These are phyloP conservation scores for Aleiodes leptofemur DNA, from an alignment of 2,888 invertebrate genomes.

Conservation along the genomic window DNA sequence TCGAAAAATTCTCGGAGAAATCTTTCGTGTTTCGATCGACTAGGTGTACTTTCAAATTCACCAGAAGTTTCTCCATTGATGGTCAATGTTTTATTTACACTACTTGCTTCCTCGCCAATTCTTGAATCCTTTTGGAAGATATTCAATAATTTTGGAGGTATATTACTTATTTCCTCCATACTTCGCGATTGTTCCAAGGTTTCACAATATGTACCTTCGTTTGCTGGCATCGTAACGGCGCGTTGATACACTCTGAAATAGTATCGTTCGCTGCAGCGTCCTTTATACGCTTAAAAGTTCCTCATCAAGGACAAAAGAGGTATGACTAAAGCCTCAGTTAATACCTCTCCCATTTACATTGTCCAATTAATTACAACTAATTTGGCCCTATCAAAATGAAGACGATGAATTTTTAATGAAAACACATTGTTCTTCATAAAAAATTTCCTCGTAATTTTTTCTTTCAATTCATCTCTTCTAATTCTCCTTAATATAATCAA, in stretches of 20 bases:
- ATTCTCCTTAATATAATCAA: too few relatives aligned
- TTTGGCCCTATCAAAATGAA: not conserved
- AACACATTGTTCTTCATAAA: too few relatives aligned
- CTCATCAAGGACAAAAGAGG: constrained; percentile 65
- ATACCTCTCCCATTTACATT: constrained; percentile 4
- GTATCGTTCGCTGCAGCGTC: constrained; percentile 61
- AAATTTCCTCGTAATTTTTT: too few relatives aligned
- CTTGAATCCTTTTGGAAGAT: constrained; percentile 33
- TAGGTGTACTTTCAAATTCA: constrained; percentile 77
- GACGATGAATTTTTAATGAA: too few relatives aligned
- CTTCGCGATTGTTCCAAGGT: constrained; percentile 50
- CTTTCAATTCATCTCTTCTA: too few relatives aligned
- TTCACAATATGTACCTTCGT: constrained; percentile 61
- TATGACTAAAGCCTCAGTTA: constrained; percentile 11
- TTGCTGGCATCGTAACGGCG: constrained; percentile 64
- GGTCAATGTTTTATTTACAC: constrained; percentile 6
- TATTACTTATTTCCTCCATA: constrained; percentile 34
- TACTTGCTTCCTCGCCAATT: constrained; percentile 20
- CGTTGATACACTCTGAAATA: constrained; percentile 60
- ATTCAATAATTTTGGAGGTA: constrained; percentile 23
- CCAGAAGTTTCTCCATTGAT: not conserved
- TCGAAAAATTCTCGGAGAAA: constrained; percentile 85
- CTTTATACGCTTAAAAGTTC: constrained; percentile 69
- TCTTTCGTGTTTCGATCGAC: constrained; percentile 81
- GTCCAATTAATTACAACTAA: constrained; percentile 5